These are phyloP conservation scores for Stomatorhinus ivindoensis DNA, from an alignment of 2,113 vertebrate species.

Conservation along the genomic window DNA sequence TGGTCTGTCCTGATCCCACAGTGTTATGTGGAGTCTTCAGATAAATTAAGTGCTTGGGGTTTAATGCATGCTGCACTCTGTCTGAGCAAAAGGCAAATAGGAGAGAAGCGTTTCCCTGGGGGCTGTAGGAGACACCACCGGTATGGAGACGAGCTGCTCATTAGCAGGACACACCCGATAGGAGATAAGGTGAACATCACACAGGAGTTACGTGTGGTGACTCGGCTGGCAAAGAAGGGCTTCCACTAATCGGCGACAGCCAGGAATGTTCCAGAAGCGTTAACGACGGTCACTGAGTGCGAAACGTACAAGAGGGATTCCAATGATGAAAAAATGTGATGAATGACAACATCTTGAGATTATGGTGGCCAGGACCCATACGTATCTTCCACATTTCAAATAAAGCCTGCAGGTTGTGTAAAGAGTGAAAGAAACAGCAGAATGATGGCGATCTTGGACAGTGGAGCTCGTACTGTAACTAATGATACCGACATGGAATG, in stretches of 20 bases:
- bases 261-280: not conserved
- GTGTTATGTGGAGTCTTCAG: not conserved
- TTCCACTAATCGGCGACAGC: not conserved
- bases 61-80: not conserved
- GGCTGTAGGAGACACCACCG: not conserved
- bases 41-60: not conserved
- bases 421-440: not conserved
- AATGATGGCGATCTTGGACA: not conserved
- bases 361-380: not conserved
- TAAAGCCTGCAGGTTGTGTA: not conserved
- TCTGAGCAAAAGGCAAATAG: not conserved
- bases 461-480: not conserved
- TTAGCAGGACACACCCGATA: not conserved
- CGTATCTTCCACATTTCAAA: not conserved
- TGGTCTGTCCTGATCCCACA: not conserved
- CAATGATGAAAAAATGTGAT: not conserved
- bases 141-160: not conserved
- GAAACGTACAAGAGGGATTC: not conserved
- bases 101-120: not conserved
- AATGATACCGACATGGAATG: not conserved
- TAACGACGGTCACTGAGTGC: not conserved
- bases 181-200: not conserved
- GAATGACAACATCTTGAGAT: not conserved
- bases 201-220: not conserved
- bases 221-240: not conserved